Percentiles rank a stretch among this genome's conserved stretches.
phyloP scores from a whole-genome alignment of 2,888 invertebrate genomes.

The Drosophila tripunctata region DNA sequence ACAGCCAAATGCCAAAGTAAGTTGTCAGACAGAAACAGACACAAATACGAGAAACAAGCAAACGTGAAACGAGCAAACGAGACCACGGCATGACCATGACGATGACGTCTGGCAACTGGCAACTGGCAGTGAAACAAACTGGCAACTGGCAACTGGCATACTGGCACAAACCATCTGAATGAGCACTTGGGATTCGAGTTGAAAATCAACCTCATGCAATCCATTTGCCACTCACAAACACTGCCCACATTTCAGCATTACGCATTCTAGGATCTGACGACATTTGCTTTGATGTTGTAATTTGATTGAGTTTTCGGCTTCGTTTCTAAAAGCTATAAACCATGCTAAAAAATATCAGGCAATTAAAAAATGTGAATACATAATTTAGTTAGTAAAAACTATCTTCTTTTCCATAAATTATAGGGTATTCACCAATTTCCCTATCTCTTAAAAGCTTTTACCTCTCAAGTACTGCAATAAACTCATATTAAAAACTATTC shows the following conservation, averaged over 20 bases:
- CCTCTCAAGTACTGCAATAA: background rate
- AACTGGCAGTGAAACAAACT: conserved; percentile 34
- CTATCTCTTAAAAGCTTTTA: background rate
- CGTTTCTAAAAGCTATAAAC: conserved; percentile 6
- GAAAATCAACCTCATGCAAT: conserved; percentile 6
- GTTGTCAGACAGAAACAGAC: conserved; percentile 69
- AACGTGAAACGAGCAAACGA: conserved; percentile 30
- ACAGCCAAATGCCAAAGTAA: conserved; percentile 79
- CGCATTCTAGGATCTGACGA: conserved; percentile 39
- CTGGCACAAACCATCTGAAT: conserved; percentile 13
- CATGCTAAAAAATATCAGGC: background rate
- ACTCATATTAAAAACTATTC: conserved; percentile 1
- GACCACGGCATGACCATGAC: conserved; percentile 58
- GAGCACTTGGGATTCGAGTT: conserved; percentile 12
- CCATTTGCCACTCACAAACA: conserved; percentile 7
- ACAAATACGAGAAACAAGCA: conserved; percentile 9
- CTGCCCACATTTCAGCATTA: conserved; percentile 15
- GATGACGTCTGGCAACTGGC: conserved; percentile 45
- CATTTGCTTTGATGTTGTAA: conserved; percentile 73
- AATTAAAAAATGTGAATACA: no score
- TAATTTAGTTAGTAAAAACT: no score
- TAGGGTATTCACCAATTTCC: background rate
- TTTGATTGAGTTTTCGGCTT: conserved; percentile 61
- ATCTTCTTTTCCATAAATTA: background rate
- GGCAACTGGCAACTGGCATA: conserved; percentile 10